phyloP scores from a whole-genome alignment of 2,797 vertebrate species.

The Gallinago nigripennis region DNA sequence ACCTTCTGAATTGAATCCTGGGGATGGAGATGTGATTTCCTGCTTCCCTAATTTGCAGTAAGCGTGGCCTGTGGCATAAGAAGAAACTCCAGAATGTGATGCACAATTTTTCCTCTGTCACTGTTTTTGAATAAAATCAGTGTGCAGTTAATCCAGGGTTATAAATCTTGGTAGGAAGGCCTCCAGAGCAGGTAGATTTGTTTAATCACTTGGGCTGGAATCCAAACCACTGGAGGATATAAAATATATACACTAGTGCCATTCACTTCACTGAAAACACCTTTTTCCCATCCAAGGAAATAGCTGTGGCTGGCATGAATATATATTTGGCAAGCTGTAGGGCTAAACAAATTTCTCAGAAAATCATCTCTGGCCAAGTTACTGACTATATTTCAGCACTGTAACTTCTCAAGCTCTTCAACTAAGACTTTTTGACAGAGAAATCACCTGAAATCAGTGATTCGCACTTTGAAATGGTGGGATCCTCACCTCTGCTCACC shows the following conservation, averaged over 20 bases:
- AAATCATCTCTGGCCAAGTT: constrained; percentile 33
- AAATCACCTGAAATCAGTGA: constrained; percentile 1
- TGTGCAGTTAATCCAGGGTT: constrained; percentile 55
- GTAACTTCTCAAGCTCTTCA: constrained; percentile 4
- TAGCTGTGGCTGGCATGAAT: constrained; percentile 64
- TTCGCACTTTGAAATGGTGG: neutral
- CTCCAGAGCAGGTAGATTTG: constrained; percentile 64
- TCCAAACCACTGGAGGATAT: constrained; percentile 61
- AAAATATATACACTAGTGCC: constrained; percentile 38
- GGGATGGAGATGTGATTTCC: constrained; percentile 28
- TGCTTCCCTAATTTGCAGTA: constrained; percentile 10
- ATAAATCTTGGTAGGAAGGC: constrained; percentile 42
- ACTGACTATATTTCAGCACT: constrained; percentile 31
- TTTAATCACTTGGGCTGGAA: constrained; percentile 62
- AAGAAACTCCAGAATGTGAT: constrained; percentile 23
- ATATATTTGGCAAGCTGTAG: constrained; percentile 57
- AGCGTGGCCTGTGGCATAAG: neutral
- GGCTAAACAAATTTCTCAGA: constrained; percentile 48
- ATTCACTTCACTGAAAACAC: constrained; percentile 60
- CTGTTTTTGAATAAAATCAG: constrained; percentile 59
- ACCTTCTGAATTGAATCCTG: constrained; percentile 36
- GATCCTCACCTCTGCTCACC: neutral
- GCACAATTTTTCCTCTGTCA: constrained; percentile 31
- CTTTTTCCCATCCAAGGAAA: constrained; percentile 61
- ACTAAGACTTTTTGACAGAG: constrained; percentile 8